Percentiles rank a stretch among this genome's conserved stretches.
Evolutionary conservation across 2,113 vertebrate species (phyloP).

Genomic region (Eulemur rufifrons): DNA sequence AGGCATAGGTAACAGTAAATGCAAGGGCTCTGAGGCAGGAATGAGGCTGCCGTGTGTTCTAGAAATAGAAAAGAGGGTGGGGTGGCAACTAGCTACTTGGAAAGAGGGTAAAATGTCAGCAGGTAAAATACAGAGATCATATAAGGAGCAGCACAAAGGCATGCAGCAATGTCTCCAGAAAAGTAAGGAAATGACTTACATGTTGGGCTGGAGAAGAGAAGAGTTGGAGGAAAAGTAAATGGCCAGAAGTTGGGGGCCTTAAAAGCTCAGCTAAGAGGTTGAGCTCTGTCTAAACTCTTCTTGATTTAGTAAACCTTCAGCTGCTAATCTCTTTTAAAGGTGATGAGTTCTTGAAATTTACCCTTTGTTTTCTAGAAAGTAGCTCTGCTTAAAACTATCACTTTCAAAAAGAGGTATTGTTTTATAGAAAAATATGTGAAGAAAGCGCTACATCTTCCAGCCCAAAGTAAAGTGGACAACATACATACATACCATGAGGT

Average conservation of each 20-base stretch:
- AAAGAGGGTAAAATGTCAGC: not conserved
- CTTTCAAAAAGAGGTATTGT: not conserved
- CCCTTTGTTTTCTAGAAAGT: not conserved
- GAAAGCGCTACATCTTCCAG: not conserved
- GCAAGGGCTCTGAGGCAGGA: not conserved
- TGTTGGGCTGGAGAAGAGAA: accelerated
- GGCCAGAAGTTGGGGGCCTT: not conserved
- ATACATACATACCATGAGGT: accelerated
- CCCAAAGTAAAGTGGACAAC: not conserved
- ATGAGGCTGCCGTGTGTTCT: accelerated
- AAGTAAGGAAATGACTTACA: not conserved
- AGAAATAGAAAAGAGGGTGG: not conserved
- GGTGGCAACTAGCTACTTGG: not conserved
- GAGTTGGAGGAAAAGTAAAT: accelerated
- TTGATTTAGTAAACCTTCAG: not conserved
- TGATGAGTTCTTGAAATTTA: not conserved
- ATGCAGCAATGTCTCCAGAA: accelerated
- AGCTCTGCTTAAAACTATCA: not conserved
- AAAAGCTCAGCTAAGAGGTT: constrained; percentile 1
- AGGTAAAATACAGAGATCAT: not conserved
- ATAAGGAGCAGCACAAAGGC: not conserved
- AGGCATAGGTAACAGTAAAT: not conserved
- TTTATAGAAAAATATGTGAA: not conserved
- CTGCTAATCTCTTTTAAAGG: not conserved
- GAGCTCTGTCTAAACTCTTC: not conserved